phyloP scores from a whole-genome alignment of 1,140 invertebrate species.

The Penaeus japonicus region DNA sequence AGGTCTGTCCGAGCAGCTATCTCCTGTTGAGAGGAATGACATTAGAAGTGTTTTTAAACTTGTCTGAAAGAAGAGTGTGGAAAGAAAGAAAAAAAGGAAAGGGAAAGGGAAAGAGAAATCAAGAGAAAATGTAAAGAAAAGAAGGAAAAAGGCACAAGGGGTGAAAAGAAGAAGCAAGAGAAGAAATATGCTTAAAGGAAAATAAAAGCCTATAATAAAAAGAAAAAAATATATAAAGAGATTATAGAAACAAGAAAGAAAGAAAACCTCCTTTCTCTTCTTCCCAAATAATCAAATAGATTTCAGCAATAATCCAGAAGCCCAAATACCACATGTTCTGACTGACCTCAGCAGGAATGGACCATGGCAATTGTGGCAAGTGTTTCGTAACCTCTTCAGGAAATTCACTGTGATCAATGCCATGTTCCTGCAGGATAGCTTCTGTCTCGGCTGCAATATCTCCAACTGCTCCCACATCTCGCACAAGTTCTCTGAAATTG shows the following conservation, averaged over 20 bases:
- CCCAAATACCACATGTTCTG: background rate
- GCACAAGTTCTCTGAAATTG: slow-evolving; percentile 66
- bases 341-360: slow-evolving; percentile 70
- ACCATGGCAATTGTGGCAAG: slow-evolving; percentile 71
- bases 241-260: background rate
- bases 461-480: slow-evolving; percentile 76
- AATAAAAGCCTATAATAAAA: too few species aligned
- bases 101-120: background rate
- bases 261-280: too few species aligned
- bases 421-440: slow-evolving; percentile 80
- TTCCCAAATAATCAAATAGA: background rate
- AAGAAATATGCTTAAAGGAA: too few species aligned
- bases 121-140: too few species aligned
- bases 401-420: slow-evolving; percentile 77
- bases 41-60: background rate
- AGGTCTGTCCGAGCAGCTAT: slow-evolving; percentile 65
- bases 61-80: background rate
- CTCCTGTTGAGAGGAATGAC: slow-evolving; percentile 60
- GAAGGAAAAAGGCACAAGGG: background rate
- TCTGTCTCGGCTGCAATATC: slow-evolving; percentile 79
- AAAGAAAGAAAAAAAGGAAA: background rate
- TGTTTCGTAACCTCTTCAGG: slow-evolving; percentile 67
- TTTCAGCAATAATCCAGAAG: background rate
- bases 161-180: too few species aligned
- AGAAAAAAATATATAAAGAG: too few species aligned